These are phyloP conservation scores for Strongylocentrotus purpuratus DNA, from an alignment of 35 echinoderm and acorn worm genomes.

Conservation along the genomic window DNA sequence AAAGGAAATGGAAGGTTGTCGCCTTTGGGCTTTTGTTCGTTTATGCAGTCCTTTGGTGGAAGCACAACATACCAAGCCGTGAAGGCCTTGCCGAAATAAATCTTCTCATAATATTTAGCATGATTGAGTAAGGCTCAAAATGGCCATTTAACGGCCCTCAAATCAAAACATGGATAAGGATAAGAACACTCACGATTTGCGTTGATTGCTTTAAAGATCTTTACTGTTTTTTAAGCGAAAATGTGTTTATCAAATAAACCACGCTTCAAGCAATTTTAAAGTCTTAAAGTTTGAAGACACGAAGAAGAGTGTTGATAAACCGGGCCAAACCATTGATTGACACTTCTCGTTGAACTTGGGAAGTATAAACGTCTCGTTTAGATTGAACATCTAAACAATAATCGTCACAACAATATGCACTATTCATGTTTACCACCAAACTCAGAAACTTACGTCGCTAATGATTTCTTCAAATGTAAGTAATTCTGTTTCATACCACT, in stretches of 20 bases:
- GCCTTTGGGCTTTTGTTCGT: not conserved
- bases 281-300: not conserved
- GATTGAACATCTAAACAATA: not conserved
- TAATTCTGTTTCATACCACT: too few species aligned
- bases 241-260: constrained; percentile 7
- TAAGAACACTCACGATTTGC: not conserved
- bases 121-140: not conserved
- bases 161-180: constrained; percentile 5
- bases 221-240: not conserved
- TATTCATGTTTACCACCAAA: too few species aligned
- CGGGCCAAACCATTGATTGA: not conserved
- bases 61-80: not conserved
- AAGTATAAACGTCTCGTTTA: not conserved
- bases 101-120: not conserved
- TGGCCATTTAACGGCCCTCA: constrained; percentile 16
- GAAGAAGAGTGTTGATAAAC: not conserved
- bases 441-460: too few species aligned
- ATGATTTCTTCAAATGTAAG: too few species aligned
- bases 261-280: not conserved
- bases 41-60: not conserved
- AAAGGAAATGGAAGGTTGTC: not conserved
- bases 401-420: too few species aligned
- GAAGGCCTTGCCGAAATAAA: not conserved
- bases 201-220: not conserved
- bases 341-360: not conserved